Evolutionary conservation across 1,140 invertebrate species (phyloP), one percentile per base, ranked within the genome.

Genomic region (Rhagoletis pomonella): DNA sequence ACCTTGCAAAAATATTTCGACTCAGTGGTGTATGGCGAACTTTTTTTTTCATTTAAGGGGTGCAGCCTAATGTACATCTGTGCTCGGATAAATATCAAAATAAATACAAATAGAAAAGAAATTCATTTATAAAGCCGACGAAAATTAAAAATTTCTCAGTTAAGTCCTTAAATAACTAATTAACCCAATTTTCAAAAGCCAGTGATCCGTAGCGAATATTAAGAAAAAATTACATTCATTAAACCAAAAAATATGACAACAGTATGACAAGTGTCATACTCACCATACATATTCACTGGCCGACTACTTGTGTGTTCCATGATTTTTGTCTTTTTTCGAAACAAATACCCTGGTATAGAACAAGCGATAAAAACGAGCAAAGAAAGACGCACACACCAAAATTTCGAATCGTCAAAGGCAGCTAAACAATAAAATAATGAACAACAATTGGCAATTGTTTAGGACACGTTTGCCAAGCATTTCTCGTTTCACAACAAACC

Each of bases 341-440:
- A 81, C 12, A 50, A 12, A 47, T 17, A 44, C 42, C 5, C 64
- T 44, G 29, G 67, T 39, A 44, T 44, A 14, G 17, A 47, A 73
- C 67, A 81, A 81, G 47, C 6, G 39, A 44, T 0, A 29, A 81
- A 55, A 81, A 62, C 47, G n/a, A 47, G 6, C 44, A 55, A 55
- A 19, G 29, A 81, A 19, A 50, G 69, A 81, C 55, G 73, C 44
- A 47, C 47, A 50, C 73, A 77, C 44, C 44, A 81, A 81, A 81
- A 81, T 50, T 44, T 29, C 73, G 7, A 59, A 4, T 29, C 55
- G 47, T 50, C 42, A 81, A 81, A 81, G 47, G 73, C 44, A 81
- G 44, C 39, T 12, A 81, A 81, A 81, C 73, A 81, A 81, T 81
- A 19, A 81, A 81, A 50, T 81, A 81, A 81, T 81, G 73, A 81